These are phyloP conservation scores for Toxotes chatareus DNA, from an alignment of 2,113 vertebrate species.

Conservation along the genomic window DNA sequence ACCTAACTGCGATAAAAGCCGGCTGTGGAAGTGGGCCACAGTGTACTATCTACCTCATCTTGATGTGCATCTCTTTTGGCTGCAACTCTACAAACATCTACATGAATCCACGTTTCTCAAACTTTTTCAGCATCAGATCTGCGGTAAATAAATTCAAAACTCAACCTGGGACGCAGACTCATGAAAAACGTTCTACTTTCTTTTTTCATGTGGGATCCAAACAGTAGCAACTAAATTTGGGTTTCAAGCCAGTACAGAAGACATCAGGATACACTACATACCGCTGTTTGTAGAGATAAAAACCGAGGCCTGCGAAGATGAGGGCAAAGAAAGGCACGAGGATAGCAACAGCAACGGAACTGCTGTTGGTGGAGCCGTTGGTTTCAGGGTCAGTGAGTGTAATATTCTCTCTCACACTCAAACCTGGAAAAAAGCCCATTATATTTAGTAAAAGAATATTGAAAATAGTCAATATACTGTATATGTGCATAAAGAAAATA, in stretches of 20 bases:
- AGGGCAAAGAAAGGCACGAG: slow-evolving; percentile 99
- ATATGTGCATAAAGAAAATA: slow-evolving; percentile 5
- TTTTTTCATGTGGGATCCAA: slow-evolving; percentile 15
- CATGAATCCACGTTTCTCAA: slow-evolving; percentile 30
- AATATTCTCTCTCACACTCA: slow-evolving; percentile 90
- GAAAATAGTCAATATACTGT: not conserved
- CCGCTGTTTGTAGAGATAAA: slow-evolving; percentile 99
- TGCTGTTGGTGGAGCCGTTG: slow-evolving; percentile 94
- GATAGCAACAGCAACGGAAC: slow-evolving; percentile 97
- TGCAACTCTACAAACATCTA: slow-evolving; percentile 40
- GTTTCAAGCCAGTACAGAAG: not conserved
- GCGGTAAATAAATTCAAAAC: slow-evolving; percentile 21
- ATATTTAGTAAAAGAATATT: not conserved
- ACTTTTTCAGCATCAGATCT: slow-evolving; percentile 20
- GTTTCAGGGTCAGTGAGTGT: slow-evolving; percentile 88
- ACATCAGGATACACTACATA: slow-evolving; percentile 70
- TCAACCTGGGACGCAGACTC: not conserved
- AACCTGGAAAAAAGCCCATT: slow-evolving; percentile 81
- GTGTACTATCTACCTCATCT: slow-evolving; percentile 27
- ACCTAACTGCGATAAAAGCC: slow-evolving; percentile 21
- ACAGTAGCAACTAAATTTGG: not conserved
- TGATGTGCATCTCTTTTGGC: slow-evolving; percentile 36
- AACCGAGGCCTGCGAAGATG: slow-evolving; percentile 98
- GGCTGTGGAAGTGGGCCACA: slow-evolving; percentile 46
- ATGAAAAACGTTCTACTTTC: not conserved